Evolutionary conservation across 2,113 vertebrate species (phyloP).

Genomic region (Strigops habroptila): DNA sequence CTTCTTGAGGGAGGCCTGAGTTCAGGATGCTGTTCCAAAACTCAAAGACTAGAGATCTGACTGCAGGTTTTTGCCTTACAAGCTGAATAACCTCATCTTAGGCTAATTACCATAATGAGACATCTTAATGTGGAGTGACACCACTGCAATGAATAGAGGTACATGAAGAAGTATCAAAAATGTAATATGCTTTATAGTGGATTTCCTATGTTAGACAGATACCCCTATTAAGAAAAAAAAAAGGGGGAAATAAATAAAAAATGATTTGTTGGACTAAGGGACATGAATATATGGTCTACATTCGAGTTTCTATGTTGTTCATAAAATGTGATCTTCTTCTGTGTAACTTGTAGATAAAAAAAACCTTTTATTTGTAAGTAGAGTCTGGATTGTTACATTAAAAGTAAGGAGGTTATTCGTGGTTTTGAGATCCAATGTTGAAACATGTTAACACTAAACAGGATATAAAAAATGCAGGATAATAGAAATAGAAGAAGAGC

Average conservation of each 20-base stretch:
- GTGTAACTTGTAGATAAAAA: not conserved
- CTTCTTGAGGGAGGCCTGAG: not conserved
- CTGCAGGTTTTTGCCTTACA: not conserved
- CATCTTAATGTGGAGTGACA: not conserved
- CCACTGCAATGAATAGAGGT: not conserved
- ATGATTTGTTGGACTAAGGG: not conserved
- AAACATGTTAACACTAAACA: not conserved
- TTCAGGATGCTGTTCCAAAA: not conserved
- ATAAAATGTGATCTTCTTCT: not conserved
- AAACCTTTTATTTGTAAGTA: not conserved
- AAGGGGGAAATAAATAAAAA: not conserved
- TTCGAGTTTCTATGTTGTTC: not conserved
- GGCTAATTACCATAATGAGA: not conserved
- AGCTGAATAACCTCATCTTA: not conserved
- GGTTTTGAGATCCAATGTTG: not conserved
- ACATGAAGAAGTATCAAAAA: not conserved
- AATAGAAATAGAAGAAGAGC: not conserved
- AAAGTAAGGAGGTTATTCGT: not conserved
- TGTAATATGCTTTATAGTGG: not conserved
- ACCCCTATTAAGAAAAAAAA: not conserved
- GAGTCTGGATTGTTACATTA: not conserved
- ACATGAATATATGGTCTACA: not conserved
- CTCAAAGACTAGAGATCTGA: not conserved
- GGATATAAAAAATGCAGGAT: not conserved
- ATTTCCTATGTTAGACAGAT: not conserved